Base-by-base conservation (phyloP, 2,888 invertebrate species). In the Xestoiulus laeticollis region DNA sequence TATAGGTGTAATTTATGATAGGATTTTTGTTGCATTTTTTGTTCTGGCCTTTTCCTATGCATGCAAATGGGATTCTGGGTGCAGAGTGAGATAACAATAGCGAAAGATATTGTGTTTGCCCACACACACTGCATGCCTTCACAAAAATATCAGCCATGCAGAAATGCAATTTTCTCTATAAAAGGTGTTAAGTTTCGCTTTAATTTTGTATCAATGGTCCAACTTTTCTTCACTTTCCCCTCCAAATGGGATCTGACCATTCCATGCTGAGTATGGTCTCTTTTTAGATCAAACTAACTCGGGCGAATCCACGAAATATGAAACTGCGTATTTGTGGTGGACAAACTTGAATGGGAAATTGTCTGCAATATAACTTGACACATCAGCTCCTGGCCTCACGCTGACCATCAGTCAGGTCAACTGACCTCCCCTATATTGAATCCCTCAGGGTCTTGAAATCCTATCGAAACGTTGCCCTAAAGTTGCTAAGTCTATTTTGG, bases 191-290 rank as follows among this genome's bases (percentile, higher is more conserved):
- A 12, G 68, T 68, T 68, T 68, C 68, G 68, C 68, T 68, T 68
- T 68, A 26, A 48, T 48, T 68, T 68, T 68, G 22, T 68, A 26
- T 68, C 68, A 68, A 68, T 68, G 14, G 68, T 14, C 26, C 26
- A 68, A 68, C 68, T 26, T 26, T 68, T 68, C 68, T 68, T 68
- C 26, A 68, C 68, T 68, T 68, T 68, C 68, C 68, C 68, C 68
- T 10, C 68, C 68, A 68, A 26, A 68, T 68, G 68, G 26, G 26
- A 26, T 68, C 68, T 68, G 68, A 26, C 68, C 26, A 26, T 12
- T 68, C 68, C 26, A 68, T 68, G 26, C 26, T 26, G 26, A 30
- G 68, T 19, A 48, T 48, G 16, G 1, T 8, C 6, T 68, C 10
- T 3, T 26, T 68, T 68, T 26, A 26, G 26, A 68, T 26, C 68